A percentile compares a stretch with the other conserved stretches of the same genome.
Evolutionary conservation across 2,797 vertebrate genomes (phyloP).

Genomic region (Scarus forsteni): DNA sequence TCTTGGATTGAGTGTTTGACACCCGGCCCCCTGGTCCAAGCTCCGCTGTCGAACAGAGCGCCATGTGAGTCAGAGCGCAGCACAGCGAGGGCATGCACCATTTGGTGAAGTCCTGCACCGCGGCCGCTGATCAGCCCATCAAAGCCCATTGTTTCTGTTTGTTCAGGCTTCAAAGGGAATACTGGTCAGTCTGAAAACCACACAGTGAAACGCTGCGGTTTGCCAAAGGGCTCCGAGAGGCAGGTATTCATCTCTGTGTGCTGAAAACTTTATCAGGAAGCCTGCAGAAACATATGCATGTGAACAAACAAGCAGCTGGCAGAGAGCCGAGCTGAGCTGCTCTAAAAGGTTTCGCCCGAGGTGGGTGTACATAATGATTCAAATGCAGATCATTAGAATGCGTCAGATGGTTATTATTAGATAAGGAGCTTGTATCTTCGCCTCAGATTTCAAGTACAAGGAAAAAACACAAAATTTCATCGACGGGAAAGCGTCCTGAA

Average conservation of each 20-base stretch:
- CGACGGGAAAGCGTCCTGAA: conserved; percentile 27
- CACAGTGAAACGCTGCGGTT: conserved; percentile 47
- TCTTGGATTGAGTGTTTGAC: conserved; percentile 57
- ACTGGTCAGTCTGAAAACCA: conserved; percentile 66
- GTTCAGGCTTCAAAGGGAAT: conserved; percentile 81
- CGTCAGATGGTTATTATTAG: conserved; percentile 36
- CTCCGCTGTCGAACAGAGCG: conserved; percentile 66
- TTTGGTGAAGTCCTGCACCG: conserved; percentile 75
- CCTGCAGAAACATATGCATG: conserved; percentile 50
- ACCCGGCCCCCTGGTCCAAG: conserved; percentile 22
- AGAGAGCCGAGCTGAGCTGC: conserved; percentile 21
- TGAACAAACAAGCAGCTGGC: conserved; percentile 54
- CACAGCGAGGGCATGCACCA: conserved; percentile 70
- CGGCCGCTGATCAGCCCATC: conserved; percentile 73
- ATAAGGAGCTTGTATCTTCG: conserved; percentile 19
- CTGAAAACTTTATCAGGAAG: conserved; percentile 58
- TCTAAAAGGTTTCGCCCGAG: conserved; percentile 23
- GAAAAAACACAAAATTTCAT: conserved; percentile 9
- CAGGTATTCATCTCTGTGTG: conserved; percentile 61
- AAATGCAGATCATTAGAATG: conserved; percentile 42
- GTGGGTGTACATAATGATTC: conserved; percentile 43
- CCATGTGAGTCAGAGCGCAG: conserved; percentile 50
- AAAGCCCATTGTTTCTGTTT: conserved; percentile 81
- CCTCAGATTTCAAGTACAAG: conserved; percentile 14
- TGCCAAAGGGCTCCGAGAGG: conserved; percentile 60